phyloP scores from a whole-genome alignment of 2,113 vertebrate genomes.

The Protobothrops mucrosquamatus region DNA sequence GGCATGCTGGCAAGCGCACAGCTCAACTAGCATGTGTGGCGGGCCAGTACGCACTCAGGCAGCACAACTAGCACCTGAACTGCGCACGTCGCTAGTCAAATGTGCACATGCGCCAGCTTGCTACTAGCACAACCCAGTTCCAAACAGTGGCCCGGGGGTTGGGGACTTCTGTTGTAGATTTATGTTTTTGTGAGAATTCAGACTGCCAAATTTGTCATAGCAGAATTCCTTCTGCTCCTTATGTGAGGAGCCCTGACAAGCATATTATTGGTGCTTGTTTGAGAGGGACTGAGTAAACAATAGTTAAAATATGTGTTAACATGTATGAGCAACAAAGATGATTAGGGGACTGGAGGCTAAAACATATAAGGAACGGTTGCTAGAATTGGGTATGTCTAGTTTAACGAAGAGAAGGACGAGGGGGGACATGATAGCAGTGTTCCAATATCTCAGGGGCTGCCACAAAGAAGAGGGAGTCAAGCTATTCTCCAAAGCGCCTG shows the following conservation, averaged over 20 bases:
- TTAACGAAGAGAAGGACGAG: too few relatives aligned
- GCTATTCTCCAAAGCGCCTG: too few relatives aligned
- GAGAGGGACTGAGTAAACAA: not conserved
- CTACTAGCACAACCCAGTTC: not conserved
- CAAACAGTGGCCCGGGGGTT: not conserved
- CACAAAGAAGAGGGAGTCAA: too few relatives aligned
- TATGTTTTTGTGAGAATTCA: not conserved
- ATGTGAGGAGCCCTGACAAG: not conserved
- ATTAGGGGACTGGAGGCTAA: too few relatives aligned
- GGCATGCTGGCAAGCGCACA: not conserved
- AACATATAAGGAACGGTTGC: too few relatives aligned
- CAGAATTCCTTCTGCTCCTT: not conserved
- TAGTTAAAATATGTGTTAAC: too few relatives aligned
- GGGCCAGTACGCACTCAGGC: not conserved
- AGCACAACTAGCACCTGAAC: not conserved
- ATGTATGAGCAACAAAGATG: too few relatives aligned
- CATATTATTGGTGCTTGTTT: not conserved
- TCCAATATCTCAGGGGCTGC: too few relatives aligned
- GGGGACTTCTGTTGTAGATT: not conserved
- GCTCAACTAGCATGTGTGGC: not conserved
- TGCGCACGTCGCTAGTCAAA: not conserved
- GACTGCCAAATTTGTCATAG: not conserved
- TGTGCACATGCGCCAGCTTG: not conserved
- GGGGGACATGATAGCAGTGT: too few relatives aligned
- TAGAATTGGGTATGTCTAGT: too few relatives aligned